Evolutionary conservation across 2,888 invertebrate species (phyloP).

Genomic region (Carterocephalus palaemon): DNA sequence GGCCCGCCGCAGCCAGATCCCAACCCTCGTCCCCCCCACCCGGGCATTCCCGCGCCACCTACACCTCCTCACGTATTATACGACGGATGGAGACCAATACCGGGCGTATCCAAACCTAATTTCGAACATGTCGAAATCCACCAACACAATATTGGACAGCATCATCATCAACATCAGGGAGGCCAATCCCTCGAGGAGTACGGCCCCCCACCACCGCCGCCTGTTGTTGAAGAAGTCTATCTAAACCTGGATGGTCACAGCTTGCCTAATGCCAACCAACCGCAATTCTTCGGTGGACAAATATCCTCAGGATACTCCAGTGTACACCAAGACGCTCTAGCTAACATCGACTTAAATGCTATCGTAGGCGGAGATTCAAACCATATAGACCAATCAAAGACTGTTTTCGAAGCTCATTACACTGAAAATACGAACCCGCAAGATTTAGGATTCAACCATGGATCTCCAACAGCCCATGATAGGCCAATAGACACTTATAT

Average conservation of each 20-base stretch:
- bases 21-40: constrained; percentile 80
- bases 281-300: constrained; percentile 50
- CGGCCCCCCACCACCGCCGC: constrained; percentile 55
- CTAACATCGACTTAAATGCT: constrained; percentile 62
- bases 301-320: constrained; percentile 63
- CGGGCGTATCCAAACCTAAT: constrained; percentile 78
- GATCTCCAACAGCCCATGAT: constrained; percentile 34
- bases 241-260: constrained; percentile 49
- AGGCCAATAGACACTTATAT: constrained; percentile 59
- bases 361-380: constrained; percentile 70
- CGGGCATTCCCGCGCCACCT: constrained; percentile 85
- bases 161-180: constrained; percentile 33
- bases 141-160: constrained; percentile 31
- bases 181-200: constrained; percentile 48
- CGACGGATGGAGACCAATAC: constrained; percentile 93
- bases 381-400: constrained; percentile 71
- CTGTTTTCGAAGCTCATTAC: constrained; percentile 73
- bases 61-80: constrained; percentile 87
- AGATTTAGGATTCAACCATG: constrained; percentile 44
- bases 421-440: constrained; percentile 56
- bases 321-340: constrained; percentile 68
- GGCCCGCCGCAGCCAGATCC: constrained; percentile 81
- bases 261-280: constrained; percentile 40
- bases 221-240: constrained; percentile 47
- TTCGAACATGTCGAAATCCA: constrained; percentile 39